Base-by-base conservation (phyloP, 2,797 vertebrate species). In the Neosalanx taihuensis region DNA sequence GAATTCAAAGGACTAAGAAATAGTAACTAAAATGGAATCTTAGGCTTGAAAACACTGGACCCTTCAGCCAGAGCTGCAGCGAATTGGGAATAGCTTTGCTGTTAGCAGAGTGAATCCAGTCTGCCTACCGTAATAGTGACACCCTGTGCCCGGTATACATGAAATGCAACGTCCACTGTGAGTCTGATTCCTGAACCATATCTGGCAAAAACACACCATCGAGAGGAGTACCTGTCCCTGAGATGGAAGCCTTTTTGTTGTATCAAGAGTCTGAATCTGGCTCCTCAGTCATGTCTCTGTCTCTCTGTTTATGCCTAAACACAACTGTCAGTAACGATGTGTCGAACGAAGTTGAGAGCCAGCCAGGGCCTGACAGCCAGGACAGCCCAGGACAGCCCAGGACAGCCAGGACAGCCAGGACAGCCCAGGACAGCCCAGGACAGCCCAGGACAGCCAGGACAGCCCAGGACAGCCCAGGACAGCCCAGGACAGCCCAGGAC, bases 301-400 rank as follows among this genome's bases (percentile, higher is more conserved):
- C 51, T 56, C 49, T 4, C 41, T 68, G 77, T 85, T 82, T 86
- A 83, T 75, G 13, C 86, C 70, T 74, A 81, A 84, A 88, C 81
- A 81, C 18, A 15, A 76, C 72, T 76, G 78, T 76, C 79, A 60
- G 79, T 76, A 75, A 79, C 76, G 69, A 74, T 81, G 72, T 77
- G 70, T 73, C 74, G 57, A 73, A 69, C 79, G 77, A 75, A 79
- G 79, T 67, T 76, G 64, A 76, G 75, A 77, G 71, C 35, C 64
- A 62, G 77, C 60, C 70, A 64, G 62, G 30, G 57, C 41, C 73
- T 69, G 41, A 46, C 41, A 46, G 41, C 23, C 10, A 46, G 41
- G 12, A 46, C 41, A 2, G 10, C 13, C 41, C 41, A 46, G 41
- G 41, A 37, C 35, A 26, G 23, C 23, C 23, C 23, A 26, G 1